phyloP scores from a whole-genome alignment of 2,888 invertebrate species.

The Eupithecia inturbata region DNA sequence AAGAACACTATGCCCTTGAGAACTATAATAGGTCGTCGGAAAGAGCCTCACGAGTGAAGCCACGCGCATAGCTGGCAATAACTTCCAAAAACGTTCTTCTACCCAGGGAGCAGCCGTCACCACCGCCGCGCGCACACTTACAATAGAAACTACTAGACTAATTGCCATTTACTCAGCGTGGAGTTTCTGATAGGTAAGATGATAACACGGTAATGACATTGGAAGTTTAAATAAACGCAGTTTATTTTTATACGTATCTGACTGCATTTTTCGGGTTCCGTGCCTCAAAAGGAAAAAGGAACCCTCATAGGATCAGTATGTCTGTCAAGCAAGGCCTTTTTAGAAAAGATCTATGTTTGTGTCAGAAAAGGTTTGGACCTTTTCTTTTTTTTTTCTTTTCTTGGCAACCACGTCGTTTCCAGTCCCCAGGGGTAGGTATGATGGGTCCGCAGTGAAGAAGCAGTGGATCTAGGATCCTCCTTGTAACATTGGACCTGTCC shows the following conservation, averaged over 20 bases:
- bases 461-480: background rate
- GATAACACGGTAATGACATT: slow-evolving; percentile 4
- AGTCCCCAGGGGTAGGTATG: background rate
- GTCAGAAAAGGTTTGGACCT: background rate
- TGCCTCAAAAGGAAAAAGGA: too few species aligned
- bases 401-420: background rate
- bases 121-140: background rate
- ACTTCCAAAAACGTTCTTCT: background rate
- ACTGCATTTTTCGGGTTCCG: background rate
- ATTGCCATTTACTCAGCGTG: background rate
- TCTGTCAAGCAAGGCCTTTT: background rate
- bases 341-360: background rate
- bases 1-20: background rate
- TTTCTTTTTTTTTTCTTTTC: too few species aligned
- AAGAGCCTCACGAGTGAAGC: background rate
- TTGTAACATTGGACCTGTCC: background rate
- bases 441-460: background rate
- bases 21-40: background rate
- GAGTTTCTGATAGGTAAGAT: background rate
- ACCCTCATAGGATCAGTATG: background rate
- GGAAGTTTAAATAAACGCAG: background rate
- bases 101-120: background rate
- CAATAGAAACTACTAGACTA: background rate
- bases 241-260: background rate
- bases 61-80: background rate